Evolutionary conservation across 2,797 vertebrate genomes (phyloP).

Genomic region (Bradypus variegatus): DNA sequence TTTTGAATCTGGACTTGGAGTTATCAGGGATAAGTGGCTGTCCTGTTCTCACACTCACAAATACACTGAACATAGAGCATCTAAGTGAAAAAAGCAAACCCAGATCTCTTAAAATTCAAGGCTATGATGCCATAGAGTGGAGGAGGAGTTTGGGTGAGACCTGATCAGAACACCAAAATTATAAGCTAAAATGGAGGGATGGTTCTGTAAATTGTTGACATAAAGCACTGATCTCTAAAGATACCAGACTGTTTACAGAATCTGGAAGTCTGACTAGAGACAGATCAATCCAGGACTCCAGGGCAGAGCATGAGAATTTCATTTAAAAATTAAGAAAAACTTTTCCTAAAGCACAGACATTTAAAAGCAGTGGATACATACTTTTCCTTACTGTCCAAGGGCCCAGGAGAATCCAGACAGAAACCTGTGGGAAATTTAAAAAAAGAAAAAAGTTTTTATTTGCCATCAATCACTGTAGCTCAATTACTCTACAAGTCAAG

Average conservation of each 20-base stretch:
- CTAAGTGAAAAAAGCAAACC: neutral
- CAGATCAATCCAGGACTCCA: neutral
- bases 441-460: neutral
- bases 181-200: neutral
- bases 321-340: neutral
- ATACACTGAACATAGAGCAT: neutral
- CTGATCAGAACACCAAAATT: neutral
- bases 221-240: neutral
- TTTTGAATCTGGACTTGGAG: constrained; percentile 44
- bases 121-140: neutral
- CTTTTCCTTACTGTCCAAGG: constrained; percentile 62
- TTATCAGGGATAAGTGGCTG: constrained; percentile 42
- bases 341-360: neutral
- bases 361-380: constrained; percentile 61
- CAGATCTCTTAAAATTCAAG: constrained; percentile 15
- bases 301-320: fast-evolving
- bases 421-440: constrained; percentile 65
- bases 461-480: too few relatives aligned
- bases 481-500: neutral
- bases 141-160: neutral
- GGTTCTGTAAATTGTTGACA: neutral
- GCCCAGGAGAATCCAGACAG: constrained; percentile 71
- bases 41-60: neutral
- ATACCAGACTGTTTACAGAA: neutral
- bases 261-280: neutral